phyloP scores from a whole-genome alignment of 2,113 vertebrate genomes.

The Xyrauchen texanus region DNA sequence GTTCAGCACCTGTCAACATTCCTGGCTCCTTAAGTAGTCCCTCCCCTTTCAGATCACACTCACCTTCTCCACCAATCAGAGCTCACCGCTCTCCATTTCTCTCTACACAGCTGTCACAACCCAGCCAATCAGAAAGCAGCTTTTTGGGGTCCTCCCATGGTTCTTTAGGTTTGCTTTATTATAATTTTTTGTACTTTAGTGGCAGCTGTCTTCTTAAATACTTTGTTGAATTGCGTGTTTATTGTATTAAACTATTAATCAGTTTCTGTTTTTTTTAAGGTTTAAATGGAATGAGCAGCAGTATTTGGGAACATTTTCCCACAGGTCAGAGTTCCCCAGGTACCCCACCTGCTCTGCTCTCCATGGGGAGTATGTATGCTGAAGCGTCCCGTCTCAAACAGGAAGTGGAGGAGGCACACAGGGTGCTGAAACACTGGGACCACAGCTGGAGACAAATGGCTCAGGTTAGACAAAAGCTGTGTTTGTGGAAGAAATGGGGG shows the following conservation, averaged over 20 bases:
- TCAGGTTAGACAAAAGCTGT: constrained; percentile 77
- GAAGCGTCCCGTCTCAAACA: constrained; percentile 89
- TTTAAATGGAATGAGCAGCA: constrained; percentile 96
- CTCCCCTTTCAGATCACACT: constrained; percentile 91
- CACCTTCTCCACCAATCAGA: constrained; percentile 92
- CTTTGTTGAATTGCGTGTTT: not conserved
- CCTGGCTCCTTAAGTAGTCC: constrained; percentile 92
- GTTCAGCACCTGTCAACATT: constrained; percentile 97
- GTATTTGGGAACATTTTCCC: constrained; percentile 98
- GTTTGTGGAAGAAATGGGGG: not conserved
- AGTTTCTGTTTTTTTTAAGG: constrained; percentile 67
- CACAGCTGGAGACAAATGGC: constrained; percentile 98
- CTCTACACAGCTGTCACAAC: constrained; percentile 81
- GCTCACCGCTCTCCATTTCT: constrained; percentile 85
- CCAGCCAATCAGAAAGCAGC: constrained; percentile 88
- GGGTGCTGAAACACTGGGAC: constrained; percentile 95
- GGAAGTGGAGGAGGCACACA: constrained; percentile 91
- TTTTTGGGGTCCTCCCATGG: constrained; percentile 92
- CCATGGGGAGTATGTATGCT: constrained; percentile 81
- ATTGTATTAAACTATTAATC: not conserved
- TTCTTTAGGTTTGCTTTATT: constrained; percentile 86
- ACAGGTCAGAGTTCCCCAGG: constrained; percentile 92
- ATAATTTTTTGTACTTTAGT: too few relatives aligned
- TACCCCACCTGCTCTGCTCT: constrained; percentile 89
- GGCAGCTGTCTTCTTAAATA: too few relatives aligned